phyloP scores from a whole-genome alignment of 2,113 vertebrate genomes.

The Maccullochella peelii region DNA sequence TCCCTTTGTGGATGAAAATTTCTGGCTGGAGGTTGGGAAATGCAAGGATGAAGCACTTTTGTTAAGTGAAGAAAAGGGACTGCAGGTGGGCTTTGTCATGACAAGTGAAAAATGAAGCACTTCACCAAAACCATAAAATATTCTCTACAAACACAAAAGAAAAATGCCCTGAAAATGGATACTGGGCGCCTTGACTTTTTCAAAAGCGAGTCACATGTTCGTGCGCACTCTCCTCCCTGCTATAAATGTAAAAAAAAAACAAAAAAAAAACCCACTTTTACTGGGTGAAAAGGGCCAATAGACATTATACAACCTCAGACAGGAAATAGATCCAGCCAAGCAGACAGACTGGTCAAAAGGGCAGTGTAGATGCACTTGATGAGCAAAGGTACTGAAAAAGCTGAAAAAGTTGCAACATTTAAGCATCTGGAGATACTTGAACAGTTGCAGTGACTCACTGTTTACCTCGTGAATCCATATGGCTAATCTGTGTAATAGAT shows the following conservation, averaged over 20 bases:
- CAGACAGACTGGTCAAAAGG: not conserved
- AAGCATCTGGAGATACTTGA: not conserved
- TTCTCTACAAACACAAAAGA: slow-evolving; percentile 3
- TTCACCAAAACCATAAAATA: slow-evolving; percentile 6
- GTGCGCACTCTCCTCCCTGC: not conserved
- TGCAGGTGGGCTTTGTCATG: slow-evolving; percentile 19
- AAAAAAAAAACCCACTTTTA: not conserved
- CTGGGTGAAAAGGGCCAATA: not conserved
- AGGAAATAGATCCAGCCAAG: slow-evolving; percentile 7
- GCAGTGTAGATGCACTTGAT: not conserved
- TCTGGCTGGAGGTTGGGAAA: slow-evolving; percentile 16
- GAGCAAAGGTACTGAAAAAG: not conserved
- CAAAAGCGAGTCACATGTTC: not conserved
- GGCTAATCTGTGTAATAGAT: not conserved
- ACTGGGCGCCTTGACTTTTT: not conserved
- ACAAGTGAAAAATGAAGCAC: slow-evolving; percentile 15
- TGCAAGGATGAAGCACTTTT: slow-evolving; percentile 16
- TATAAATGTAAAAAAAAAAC: not conserved
- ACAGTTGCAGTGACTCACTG: not conserved
- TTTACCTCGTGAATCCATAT: not conserved
- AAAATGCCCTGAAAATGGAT: slow-evolving; percentile 7
- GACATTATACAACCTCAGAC: not conserved
- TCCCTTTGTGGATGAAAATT: slow-evolving; percentile 5
- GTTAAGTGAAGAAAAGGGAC: slow-evolving; percentile 16
- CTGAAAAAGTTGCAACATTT: not conserved